Evolutionary conservation across 1,140 invertebrate genomes (phyloP).

Genomic region (Meloidogyne hapla): DNA sequence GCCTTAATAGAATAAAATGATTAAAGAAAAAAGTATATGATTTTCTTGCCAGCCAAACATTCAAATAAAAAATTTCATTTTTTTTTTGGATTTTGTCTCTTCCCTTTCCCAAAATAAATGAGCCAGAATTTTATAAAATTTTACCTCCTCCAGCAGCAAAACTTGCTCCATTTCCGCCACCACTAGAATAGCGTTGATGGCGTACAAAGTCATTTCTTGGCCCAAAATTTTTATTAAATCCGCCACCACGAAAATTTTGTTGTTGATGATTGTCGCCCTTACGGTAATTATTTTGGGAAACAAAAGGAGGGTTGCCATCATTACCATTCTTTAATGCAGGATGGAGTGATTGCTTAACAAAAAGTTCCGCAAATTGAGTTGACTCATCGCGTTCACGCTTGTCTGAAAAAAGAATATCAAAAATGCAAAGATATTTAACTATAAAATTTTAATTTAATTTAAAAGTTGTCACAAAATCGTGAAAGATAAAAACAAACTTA

Average conservation of each 20-base stretch:
- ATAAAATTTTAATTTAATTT: no score
- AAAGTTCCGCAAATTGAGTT: neutral
- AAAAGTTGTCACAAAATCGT: neutral
- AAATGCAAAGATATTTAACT: no score
- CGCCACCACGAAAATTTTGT: neutral
- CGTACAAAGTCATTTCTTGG: neutral
- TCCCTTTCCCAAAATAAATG: no score
- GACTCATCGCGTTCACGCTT: neutral
- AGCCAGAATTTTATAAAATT: neutral
- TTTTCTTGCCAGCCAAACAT: no score
- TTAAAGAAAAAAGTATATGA: no score
- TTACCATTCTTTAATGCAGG: neutral
- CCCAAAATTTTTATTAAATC: neutral
- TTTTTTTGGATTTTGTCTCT: no score
- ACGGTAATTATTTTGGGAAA: neutral
- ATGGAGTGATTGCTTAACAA: neutral
- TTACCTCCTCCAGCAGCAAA: neutral
- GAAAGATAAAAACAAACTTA: neutral
- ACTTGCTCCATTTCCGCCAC: neutral
- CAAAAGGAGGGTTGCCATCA: neutral
- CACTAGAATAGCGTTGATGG: slow-evolving; percentile 1
- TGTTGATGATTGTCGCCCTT: neutral
- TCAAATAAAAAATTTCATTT: no score
- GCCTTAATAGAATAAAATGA: neutral
- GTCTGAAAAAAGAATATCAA: neutral